These are phyloP conservation scores for Poecilia latipinna DNA, from an alignment of 2,113 vertebrate genomes.

Conservation along the genomic window DNA sequence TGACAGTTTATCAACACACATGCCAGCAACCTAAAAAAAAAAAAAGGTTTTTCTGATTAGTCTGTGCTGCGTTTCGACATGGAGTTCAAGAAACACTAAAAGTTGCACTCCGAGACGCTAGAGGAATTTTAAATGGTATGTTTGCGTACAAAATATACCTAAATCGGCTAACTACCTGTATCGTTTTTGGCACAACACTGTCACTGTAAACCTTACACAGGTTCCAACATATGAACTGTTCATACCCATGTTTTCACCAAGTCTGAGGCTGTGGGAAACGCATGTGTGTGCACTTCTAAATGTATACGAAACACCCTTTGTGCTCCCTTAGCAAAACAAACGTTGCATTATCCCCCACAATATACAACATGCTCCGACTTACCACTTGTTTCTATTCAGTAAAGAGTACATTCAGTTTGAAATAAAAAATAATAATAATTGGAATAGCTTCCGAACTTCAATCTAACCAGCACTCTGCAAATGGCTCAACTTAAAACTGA, in stretches of 20 bases:
- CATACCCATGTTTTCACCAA: constrained; percentile 36
- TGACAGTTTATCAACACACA: constrained; percentile 36
- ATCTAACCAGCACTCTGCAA: constrained; percentile 19
- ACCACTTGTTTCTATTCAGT: not conserved
- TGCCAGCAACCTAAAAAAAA: not conserved
- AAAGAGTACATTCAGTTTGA: not conserved
- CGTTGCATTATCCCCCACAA: not conserved
- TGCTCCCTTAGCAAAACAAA: constrained; percentile 41
- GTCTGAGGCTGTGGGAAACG: constrained; percentile 4
- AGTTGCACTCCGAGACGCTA: not conserved
- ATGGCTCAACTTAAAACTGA: constrained; percentile 8
- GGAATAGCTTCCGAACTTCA: not conserved
- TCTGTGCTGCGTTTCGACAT: not conserved
- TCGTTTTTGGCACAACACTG: not conserved
- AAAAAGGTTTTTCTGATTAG: not conserved
- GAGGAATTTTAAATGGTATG: not conserved
- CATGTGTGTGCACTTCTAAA: constrained; percentile 47
- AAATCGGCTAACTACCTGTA: not conserved
- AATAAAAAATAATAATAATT: not conserved
- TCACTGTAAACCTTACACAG: constrained; percentile 17
- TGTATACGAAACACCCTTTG: constrained; percentile 55
- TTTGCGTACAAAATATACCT: too few species aligned
- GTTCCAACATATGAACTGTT: constrained; percentile 8
- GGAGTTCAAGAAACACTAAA: constrained; percentile 3
- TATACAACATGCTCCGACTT: not conserved